Evolutionary conservation across 2,797 vertebrate genomes (phyloP).

Genomic region (Dryobates pubescens): DNA sequence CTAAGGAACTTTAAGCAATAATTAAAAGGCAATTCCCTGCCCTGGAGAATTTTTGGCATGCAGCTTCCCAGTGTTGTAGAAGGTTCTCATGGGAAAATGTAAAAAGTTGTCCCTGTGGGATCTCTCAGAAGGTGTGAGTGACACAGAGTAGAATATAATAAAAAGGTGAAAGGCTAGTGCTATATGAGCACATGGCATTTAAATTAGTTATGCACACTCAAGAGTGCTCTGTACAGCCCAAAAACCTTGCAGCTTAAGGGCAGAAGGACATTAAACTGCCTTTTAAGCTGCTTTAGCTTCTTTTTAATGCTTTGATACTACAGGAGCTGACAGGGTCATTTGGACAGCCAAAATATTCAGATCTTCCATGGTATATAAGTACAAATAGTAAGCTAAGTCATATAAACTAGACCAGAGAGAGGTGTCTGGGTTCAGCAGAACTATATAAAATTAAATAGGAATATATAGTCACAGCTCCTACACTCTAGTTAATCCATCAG

Average conservation of each 20-base stretch:
- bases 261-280: neutral
- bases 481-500: neutral
- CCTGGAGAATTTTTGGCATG: neutral
- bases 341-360: neutral
- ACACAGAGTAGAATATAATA: neutral
- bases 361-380: neutral
- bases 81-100: neutral
- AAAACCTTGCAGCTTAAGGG: neutral
- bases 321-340: neutral
- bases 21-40: neutral
- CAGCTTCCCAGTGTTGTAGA: fast-evolving
- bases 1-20: neutral
- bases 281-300: neutral
- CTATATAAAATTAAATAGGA: neutral
- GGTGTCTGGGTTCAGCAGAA: neutral
- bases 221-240: neutral
- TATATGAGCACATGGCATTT: neutral
- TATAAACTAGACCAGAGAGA: neutral
- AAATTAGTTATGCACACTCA: neutral
- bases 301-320: neutral
- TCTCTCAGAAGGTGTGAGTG: neutral
- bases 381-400: neutral
- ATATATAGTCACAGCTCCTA: neutral
- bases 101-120: neutral
- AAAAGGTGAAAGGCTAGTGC: neutral